These are phyloP conservation scores for Clarias macrocephalus DNA, from an alignment of 2,113 vertebrate genomes.

Conservation along the genomic window DNA sequence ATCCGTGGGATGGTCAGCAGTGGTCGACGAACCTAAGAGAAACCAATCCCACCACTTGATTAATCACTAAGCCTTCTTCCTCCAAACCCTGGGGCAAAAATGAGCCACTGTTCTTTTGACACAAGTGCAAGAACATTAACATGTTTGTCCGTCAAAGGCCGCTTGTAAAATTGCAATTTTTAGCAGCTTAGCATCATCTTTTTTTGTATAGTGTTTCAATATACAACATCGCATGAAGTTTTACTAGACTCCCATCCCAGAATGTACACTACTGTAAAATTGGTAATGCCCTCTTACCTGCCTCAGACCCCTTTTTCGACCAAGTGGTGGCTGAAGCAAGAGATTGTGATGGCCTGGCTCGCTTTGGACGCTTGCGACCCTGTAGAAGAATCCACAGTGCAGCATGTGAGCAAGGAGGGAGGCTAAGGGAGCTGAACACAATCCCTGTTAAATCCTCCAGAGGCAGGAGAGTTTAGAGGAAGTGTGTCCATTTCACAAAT, in stretches of 20 bases:
- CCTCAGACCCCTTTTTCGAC: constrained; percentile 90
- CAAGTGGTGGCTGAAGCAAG: constrained; percentile 89
- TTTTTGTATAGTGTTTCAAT: neutral
- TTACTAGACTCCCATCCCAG: neutral
- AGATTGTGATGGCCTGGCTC: constrained; percentile 96
- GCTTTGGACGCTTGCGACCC: constrained; percentile 97
- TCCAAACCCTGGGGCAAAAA: neutral
- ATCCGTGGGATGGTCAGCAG: constrained; percentile 92
- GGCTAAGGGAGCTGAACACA: constrained; percentile 11
- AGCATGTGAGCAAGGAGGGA: constrained; percentile 22
- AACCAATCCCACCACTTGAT: neutral
- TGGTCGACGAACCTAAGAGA: constrained; percentile 83
- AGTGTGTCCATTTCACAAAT: constrained; percentile 54
- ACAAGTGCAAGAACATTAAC: neutral
- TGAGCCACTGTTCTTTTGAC: neutral
- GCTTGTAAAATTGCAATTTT: neutral
- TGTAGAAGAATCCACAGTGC: constrained; percentile 61
- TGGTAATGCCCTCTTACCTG: constrained; percentile 75
- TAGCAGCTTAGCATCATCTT: neutral
- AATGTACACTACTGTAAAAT: neutral
- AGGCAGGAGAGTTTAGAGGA: constrained; percentile 45
- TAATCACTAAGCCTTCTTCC: neutral
- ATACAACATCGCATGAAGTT: neutral
- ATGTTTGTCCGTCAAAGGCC: neutral
- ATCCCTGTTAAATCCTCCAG: constrained; percentile 43